phyloP scores from a whole-genome alignment of 2,797 vertebrate genomes.

The Halcyon leucocephala region DNA sequence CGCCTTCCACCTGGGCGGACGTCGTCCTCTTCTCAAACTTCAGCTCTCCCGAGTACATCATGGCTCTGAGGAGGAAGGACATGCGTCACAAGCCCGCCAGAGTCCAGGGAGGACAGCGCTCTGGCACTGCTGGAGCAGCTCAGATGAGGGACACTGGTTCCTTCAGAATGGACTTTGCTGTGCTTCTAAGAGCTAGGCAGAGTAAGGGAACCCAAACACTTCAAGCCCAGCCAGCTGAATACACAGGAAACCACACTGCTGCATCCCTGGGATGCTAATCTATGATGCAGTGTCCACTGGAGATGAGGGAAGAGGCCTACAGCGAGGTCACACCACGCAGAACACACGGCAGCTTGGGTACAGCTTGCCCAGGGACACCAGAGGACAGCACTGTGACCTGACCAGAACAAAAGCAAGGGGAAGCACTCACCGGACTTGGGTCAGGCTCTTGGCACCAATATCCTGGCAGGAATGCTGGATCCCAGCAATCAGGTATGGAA shows the following conservation, averaged over 20 bases:
- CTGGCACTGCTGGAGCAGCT: background rate
- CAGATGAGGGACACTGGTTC: background rate
- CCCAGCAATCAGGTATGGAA: constrained; percentile 95
- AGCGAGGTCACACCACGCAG: background rate
- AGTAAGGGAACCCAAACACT: background rate
- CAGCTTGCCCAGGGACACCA: background rate
- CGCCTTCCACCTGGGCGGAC: constrained; percentile 95
- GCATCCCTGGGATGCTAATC: background rate
- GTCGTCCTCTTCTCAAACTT: constrained; percentile 97
- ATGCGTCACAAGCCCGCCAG: background rate
- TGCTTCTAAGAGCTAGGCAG: background rate
- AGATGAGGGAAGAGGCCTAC: background rate
- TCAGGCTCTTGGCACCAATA: constrained; percentile 95
- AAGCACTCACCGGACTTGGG: constrained; percentile 89
- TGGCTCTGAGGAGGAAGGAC: constrained; percentile 76
- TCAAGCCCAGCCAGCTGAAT: background rate
- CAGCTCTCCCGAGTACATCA: constrained; percentile 98
- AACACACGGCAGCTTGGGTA: background rate
- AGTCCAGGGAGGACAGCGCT: background rate
- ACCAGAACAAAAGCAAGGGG: fast-evolving
- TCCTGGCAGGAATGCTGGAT: constrained; percentile 98
- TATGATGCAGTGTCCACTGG: fast-evolving
- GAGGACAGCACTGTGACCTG: background rate
- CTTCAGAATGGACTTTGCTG: background rate
- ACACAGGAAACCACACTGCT: background rate